Percentiles rank a stretch among this genome's conserved stretches.
phyloP scores from a whole-genome alignment of 2,888 invertebrate genomes.

The Mesoligia furuncula region DNA sequence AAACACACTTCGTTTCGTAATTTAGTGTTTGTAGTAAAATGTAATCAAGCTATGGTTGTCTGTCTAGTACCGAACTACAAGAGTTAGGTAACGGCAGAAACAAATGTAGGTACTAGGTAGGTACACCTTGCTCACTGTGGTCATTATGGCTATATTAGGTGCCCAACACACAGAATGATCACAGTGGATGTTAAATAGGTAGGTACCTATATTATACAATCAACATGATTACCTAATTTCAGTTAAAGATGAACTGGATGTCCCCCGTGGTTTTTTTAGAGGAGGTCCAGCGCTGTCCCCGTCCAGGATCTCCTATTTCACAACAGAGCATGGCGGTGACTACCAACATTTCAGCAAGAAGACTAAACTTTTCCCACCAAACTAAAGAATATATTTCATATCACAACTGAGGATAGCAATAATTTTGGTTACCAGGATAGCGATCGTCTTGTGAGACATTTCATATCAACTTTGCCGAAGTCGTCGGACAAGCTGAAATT shows the following conservation, averaged over 20 bases:
- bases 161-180: neutral
- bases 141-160: constrained; percentile 6
- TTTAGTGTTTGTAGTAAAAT: constrained; percentile 3
- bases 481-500: constrained; percentile 77
- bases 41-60: constrained; percentile 1
- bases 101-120: neutral
- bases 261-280: too few species aligned
- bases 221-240: neutral
- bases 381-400: constrained; percentile 1
- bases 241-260: neutral
- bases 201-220: neutral
- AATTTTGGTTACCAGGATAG: constrained; percentile 73
- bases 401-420: neutral
- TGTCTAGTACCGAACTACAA: neutral
- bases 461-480: constrained; percentile 76
- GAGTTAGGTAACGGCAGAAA: neutral
- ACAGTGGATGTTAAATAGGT: neutral
- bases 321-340: neutral
- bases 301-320: neutral
- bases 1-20: neutral
- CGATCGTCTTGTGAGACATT: constrained; percentile 72
- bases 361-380: neutral
- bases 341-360: neutral
- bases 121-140: neutral
- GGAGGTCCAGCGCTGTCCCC: neutral